Conservation (phyloP, 2,113 vertebrate species). For the Phainopepla nitens region DNA sequence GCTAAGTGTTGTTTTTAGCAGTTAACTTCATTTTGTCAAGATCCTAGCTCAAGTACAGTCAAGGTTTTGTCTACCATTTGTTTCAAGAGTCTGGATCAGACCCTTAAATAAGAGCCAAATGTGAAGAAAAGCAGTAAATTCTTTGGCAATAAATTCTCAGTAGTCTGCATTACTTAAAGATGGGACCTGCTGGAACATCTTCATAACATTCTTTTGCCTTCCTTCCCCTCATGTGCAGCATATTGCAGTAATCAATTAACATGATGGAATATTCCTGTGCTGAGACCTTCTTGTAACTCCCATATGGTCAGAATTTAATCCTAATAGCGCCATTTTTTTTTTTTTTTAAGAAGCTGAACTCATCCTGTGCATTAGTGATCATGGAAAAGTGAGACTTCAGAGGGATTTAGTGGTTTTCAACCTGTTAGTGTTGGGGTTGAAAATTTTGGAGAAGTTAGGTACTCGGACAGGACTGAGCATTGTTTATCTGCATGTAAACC, state of each 20-base stretch:
- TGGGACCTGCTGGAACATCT: slow-evolving; percentile 7
- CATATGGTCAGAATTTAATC: slow-evolving; percentile 50
- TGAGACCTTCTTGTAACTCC: slow-evolving; percentile 34
- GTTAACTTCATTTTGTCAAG: background rate
- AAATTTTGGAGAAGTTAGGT: background rate
- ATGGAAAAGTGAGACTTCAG: background rate
- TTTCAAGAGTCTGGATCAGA: background rate
- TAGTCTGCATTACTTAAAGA: slow-evolving; percentile 30
- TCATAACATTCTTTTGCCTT: slow-evolving; percentile 34
- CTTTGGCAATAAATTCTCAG: slow-evolving; percentile 12
- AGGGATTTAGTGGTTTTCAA: background rate
- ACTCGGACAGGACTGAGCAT: background rate
- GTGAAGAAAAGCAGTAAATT: slow-evolving; percentile 30
- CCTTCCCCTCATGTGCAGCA: slow-evolving; percentile 32
- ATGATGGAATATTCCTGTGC: slow-evolving; percentile 32
- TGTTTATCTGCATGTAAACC: background rate
- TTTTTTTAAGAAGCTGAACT: background rate
- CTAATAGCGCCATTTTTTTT: background rate
- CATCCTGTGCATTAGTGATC: background rate
- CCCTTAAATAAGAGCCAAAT: slow-evolving; percentile 34
- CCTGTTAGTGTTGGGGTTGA: background rate
- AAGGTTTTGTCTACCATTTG: slow-evolving; percentile 23
- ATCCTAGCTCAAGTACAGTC: background rate
- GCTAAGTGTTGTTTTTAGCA: background rate
- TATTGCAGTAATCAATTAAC: slow-evolving; percentile 58